These are phyloP conservation scores for Isichthys henryi DNA, from an alignment of 2,113 vertebrate species.

Conservation along the genomic window DNA sequence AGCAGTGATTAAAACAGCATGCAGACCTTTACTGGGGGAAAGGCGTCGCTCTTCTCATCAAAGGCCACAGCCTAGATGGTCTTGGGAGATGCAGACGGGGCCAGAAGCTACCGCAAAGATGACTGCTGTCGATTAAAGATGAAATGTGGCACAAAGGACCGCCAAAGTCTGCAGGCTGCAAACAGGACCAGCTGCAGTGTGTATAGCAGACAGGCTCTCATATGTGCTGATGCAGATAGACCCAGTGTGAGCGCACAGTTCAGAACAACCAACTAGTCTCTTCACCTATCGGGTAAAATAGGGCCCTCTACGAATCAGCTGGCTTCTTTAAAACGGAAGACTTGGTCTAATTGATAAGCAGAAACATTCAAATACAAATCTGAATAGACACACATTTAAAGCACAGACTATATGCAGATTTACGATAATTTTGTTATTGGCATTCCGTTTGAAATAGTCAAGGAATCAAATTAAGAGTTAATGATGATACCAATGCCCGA, in stretches of 20 bases:
- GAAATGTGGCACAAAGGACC: too few species aligned
- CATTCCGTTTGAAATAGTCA: neutral
- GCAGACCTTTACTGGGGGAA: neutral
- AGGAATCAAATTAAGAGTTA: neutral
- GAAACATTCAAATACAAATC: neutral
- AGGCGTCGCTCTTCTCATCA: neutral
- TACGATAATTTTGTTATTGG: neutral
- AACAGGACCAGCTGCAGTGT: neutral
- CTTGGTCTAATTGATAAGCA: neutral
- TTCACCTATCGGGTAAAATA: neutral
- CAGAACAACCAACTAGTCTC: neutral
- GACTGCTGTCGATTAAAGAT: neutral
- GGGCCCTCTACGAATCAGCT: neutral
- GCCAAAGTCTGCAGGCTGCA: neutral
- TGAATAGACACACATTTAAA: neutral
- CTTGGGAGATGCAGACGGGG: neutral
- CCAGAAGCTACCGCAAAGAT: neutral
- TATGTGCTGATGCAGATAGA: neutral
- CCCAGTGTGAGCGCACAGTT: neutral
- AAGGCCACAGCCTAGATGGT: slow-evolving; percentile 8
- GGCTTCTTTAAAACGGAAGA: neutral
- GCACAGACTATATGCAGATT: neutral
- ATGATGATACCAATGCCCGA: neutral
- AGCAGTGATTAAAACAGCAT: neutral
- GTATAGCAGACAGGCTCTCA: neutral